Conservation (phyloP, 2,888 invertebrate species). For the Vanessa cardui region DNA sequence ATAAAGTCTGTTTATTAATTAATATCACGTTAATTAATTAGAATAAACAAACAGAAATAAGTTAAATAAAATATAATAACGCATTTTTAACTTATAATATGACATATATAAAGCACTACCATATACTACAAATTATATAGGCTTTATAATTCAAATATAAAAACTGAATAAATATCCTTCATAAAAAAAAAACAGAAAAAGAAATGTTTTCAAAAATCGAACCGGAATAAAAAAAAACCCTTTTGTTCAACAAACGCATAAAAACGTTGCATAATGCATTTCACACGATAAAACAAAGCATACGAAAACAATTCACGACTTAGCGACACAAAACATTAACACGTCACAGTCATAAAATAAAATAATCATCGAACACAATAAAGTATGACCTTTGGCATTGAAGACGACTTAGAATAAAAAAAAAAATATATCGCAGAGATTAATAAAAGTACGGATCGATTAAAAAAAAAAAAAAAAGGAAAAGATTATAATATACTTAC, state of each 20-base stretch:
- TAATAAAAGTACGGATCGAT: constrained; percentile 5
- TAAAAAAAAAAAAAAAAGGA: constrained; percentile 14
- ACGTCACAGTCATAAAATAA: not conserved
- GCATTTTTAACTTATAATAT: no score
- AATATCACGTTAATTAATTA: no score
- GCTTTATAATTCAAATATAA: no score
- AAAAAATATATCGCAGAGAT: not conserved
- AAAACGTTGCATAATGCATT: constrained; percentile 5
- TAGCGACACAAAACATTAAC: not conserved
- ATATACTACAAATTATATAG: no score
- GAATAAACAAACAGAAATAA: no score
- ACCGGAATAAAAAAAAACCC: not conserved
- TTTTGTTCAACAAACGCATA: not conserved
- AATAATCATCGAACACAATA: not conserved
- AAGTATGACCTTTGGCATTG: not conserved
- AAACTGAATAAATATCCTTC: no score
- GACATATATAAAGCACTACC: no score
- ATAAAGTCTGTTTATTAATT: no score
- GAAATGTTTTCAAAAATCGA: not conserved
- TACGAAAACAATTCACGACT: not conserved
- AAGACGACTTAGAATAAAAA: not conserved
- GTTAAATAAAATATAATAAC: no score
- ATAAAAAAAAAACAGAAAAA: no score
- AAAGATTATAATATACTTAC: constrained; percentile 17
- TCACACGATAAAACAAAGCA: not conserved